Percentiles rank a stretch among this genome's conserved stretches.
phyloP scores from a whole-genome alignment of 1,140 invertebrate genomes.

The Trinorchestia longiramus region DNA sequence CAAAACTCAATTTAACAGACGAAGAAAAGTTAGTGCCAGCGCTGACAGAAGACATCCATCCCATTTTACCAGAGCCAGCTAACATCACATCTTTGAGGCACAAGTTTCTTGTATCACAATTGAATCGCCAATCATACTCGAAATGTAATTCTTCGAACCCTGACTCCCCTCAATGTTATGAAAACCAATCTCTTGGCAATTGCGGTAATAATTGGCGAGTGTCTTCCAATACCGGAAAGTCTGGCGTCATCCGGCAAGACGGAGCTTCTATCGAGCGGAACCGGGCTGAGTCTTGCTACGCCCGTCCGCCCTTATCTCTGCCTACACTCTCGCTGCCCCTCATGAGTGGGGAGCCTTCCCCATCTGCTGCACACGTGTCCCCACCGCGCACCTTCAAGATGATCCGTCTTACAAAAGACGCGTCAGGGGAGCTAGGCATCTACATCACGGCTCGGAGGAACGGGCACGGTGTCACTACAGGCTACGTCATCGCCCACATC shows the following conservation, averaged over 20 bases:
- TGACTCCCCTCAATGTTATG: slow-evolving; percentile 39
- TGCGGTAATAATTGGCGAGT: neutral
- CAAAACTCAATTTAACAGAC: slow-evolving; percentile 60
- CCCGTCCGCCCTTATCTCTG: neutral
- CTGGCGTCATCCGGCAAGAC: neutral
- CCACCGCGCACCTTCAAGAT: slow-evolving; percentile 72
- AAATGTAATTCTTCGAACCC: slow-evolving; percentile 57
- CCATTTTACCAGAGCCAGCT: slow-evolving; percentile 61
- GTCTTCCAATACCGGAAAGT: neutral
- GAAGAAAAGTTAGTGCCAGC: slow-evolving; percentile 64
- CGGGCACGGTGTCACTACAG: slow-evolving; percentile 78
- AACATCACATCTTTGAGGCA: slow-evolving; percentile 61
- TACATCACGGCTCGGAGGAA: slow-evolving; percentile 84
- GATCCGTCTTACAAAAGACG: slow-evolving; percentile 78
- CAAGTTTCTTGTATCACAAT: slow-evolving; percentile 62
- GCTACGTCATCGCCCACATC: slow-evolving; percentile 86
- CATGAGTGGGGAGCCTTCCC: neutral
- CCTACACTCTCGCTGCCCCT: neutral
- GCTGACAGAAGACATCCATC: slow-evolving; percentile 54
- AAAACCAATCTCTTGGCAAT: neutral
- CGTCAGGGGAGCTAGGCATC: slow-evolving; percentile 83
- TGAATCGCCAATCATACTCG: slow-evolving; percentile 60
- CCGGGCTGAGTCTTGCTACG: neutral
- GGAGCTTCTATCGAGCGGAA: neutral
- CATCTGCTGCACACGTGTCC: slow-evolving; percentile 30